Evolutionary conservation across 2,888 invertebrate genomes (phyloP).

Genomic region (Drosophila picticornis): DNA sequence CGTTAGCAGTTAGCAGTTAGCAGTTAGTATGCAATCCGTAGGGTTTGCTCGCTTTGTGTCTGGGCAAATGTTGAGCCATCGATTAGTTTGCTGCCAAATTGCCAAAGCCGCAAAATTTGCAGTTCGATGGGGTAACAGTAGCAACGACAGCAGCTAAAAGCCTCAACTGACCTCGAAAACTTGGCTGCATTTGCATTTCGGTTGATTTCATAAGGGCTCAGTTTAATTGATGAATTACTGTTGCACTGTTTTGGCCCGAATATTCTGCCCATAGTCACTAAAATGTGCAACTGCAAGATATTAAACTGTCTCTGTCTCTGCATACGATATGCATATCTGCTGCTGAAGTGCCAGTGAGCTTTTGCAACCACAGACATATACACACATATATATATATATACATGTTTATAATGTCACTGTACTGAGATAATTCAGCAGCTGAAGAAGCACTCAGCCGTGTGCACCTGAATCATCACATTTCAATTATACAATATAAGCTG

Average conservation of each 20-base stretch:
- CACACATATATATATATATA: not conserved
- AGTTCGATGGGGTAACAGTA: slow-evolving; percentile 5
- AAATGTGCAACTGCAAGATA: slow-evolving; percentile 36
- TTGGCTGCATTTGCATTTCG: slow-evolving; percentile 61
- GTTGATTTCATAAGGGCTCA: slow-evolving; percentile 55
- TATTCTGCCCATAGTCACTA: slow-evolving; percentile 3
- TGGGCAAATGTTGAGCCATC: slow-evolving; percentile 78
- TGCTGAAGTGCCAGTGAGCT: slow-evolving; percentile 26
- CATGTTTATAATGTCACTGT: slow-evolving; percentile 17
- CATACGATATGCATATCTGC: slow-evolving; percentile 5
- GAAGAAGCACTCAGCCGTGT: slow-evolving; percentile 45
- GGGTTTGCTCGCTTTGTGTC: slow-evolving; percentile 70
- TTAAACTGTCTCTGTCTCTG: not conserved
- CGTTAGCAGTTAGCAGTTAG: slow-evolving; percentile 16
- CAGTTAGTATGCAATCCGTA: slow-evolving; percentile 19
- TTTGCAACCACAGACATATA: slow-evolving; percentile 28
- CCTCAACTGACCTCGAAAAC: slow-evolving; percentile 59
- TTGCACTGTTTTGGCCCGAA: slow-evolving; percentile 31
- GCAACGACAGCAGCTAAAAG: slow-evolving; percentile 40
- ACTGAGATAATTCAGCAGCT: slow-evolving; percentile 37
- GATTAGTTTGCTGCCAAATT: slow-evolving; percentile 76
- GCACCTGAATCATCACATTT: slow-evolving; percentile 74
- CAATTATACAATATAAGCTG: slow-evolving; percentile 68
- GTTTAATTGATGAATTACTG: slow-evolving; percentile 77
- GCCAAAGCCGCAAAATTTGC: slow-evolving; percentile 74